Conservation (phyloP, 2,113 vertebrate species). For the Grantiella picta region DNA sequence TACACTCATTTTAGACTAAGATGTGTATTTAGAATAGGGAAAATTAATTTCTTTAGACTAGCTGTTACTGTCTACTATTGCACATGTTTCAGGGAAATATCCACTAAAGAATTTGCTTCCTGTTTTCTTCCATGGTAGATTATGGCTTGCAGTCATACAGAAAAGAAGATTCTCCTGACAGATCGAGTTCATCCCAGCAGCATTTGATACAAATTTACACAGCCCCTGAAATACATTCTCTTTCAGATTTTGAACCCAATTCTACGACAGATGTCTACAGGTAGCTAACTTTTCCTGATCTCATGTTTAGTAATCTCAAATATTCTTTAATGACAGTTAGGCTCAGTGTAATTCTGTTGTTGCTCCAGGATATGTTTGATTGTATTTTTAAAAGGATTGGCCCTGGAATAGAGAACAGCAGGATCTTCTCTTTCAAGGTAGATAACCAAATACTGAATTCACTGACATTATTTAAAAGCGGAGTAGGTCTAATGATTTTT, state of each 20-base stretch:
- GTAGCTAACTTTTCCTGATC: constrained; percentile 39
- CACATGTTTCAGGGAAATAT: not conserved
- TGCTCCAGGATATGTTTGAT: not conserved
- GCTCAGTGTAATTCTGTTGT: not conserved
- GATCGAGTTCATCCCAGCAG: constrained; percentile 68
- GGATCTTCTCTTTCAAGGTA: not conserved
- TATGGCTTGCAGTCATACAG: constrained; percentile 79
- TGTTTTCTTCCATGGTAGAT: constrained; percentile 67
- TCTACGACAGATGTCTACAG: constrained; percentile 80
- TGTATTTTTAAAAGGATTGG: not conserved
- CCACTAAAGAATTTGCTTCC: not conserved
- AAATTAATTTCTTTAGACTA: not conserved
- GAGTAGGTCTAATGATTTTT: not conserved
- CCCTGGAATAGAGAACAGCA: not conserved
- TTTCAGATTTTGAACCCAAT: constrained; percentile 67
- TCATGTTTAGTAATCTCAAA: not conserved
- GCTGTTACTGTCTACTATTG: not conserved
- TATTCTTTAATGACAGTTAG: not conserved
- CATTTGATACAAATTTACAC: constrained; percentile 72
- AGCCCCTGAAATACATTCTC: constrained; percentile 75
- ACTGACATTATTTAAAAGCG: not conserved
- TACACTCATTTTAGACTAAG: not conserved
- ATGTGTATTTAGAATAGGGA: not conserved
- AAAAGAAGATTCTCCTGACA: constrained; percentile 67
- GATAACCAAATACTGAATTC: not conserved